These are phyloP conservation scores for Coenonympha glycerion DNA, from an alignment of 2,888 invertebrate genomes.

Conservation along the genomic window DNA sequence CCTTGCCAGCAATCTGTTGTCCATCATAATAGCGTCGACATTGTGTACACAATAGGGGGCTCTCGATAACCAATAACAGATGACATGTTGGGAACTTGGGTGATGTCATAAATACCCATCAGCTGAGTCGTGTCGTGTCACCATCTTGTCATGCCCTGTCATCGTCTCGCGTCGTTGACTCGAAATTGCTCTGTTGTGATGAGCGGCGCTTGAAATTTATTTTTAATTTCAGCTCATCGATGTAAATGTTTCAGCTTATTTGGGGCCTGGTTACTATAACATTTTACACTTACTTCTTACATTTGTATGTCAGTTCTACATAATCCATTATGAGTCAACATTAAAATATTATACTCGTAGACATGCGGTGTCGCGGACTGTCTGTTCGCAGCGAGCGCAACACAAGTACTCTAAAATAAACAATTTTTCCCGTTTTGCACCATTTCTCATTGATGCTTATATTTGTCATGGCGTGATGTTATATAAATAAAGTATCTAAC, in stretches of 20 bases:
- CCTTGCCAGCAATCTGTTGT: slow-evolving; percentile 1
- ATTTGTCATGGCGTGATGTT: no score
- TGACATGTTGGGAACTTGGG: slow-evolving; percentile 13
- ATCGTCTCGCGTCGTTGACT: slow-evolving; percentile 17
- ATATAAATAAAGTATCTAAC: no score
- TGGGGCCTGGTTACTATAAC: neutral
- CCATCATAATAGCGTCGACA: slow-evolving; percentile 8
- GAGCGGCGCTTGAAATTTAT: slow-evolving; percentile 2
- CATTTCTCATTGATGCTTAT: no score
- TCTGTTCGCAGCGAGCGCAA: no score
- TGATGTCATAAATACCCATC: slow-evolving; percentile 18
- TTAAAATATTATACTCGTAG: no score
- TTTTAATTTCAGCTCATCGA: no score
- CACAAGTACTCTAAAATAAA: no score
- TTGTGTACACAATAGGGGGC: slow-evolving; percentile 3
- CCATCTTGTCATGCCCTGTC: slow-evolving; percentile 8
- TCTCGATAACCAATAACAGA: slow-evolving; percentile 16
- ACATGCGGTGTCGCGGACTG: no score
- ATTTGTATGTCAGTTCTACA: no score
- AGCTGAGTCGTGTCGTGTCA: slow-evolving; percentile 7
- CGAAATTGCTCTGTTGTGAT: slow-evolving; percentile 15
- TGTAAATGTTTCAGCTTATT: neutral
- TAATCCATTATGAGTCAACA: neutral
- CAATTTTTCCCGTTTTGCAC: no score
- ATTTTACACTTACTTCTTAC: neutral